Percentiles rank a stretch among this genome's conserved stretches.
Conservation (phyloP, 2,113 vertebrate genomes). For the Mungos mungo region DNA sequence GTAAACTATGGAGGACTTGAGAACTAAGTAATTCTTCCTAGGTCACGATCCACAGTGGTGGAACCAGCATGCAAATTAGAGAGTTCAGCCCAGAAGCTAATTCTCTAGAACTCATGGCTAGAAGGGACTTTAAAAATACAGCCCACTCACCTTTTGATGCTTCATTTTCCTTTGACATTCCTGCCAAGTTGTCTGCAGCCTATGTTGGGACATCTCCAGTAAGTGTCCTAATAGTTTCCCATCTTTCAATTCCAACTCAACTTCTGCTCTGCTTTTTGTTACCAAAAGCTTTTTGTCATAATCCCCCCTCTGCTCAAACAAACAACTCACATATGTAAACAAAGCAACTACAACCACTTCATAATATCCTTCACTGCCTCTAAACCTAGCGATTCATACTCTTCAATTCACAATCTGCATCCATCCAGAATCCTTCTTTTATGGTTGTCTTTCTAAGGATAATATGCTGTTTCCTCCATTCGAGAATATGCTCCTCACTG, state of each 20-base stretch:
- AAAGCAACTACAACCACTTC: not conserved
- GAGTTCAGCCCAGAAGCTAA: not conserved
- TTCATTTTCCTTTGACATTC: not conserved
- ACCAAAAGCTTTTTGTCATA: not conserved
- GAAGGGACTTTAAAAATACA: not conserved
- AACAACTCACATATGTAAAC: not conserved
- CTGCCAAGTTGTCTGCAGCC: not conserved
- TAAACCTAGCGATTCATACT: not conserved
- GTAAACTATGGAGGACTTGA: not conserved
- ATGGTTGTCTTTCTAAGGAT: not conserved
- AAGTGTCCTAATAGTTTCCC: not conserved
- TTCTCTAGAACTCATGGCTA: not conserved
- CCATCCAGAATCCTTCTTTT: not conserved
- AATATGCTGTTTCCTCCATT: not conserved
- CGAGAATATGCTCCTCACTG: not conserved
- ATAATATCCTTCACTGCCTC: not conserved
- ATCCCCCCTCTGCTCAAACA: not conserved
- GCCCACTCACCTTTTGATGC: not conserved
- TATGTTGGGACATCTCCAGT: not conserved
- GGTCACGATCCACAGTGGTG: not conserved
- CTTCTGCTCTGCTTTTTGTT: not conserved
- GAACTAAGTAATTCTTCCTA: not conserved
- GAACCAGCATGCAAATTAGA: not conserved
- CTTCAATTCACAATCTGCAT: not conserved
- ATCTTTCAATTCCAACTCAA: not conserved